Evolutionary conservation across 2,888 invertebrate species (phyloP).

Genomic region (Brachyptera risi): DNA sequence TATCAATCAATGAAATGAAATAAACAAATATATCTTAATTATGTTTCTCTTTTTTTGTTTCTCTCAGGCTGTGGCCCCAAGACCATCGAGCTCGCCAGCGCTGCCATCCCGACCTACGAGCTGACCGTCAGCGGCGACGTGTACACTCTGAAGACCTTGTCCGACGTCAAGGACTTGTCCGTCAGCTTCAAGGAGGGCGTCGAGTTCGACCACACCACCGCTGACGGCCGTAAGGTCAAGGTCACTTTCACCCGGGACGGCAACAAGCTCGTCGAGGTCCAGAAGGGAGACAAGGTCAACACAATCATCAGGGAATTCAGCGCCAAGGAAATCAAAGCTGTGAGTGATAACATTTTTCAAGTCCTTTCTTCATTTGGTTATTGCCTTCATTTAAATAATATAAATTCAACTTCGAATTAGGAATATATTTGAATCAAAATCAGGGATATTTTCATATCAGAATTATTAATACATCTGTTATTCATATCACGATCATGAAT

Average conservation of each 20-base stretch:
- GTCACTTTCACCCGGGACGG: constrained; percentile 73
- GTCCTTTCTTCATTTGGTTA: too few relatives aligned
- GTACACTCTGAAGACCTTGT: constrained; percentile 73
- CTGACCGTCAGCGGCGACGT: constrained; percentile 66
- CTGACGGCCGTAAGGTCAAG: constrained; percentile 81
- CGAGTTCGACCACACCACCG: constrained; percentile 86
- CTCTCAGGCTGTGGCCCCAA: background rate
- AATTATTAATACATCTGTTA: too few relatives aligned
- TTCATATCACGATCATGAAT: too few relatives aligned
- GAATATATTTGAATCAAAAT: too few relatives aligned
- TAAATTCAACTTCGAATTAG: too few relatives aligned
- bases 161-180: constrained; percentile 84
- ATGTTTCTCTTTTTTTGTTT: too few relatives aligned
- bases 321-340: constrained; percentile 64
- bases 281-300: constrained; percentile 59
- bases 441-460: too few relatives aligned
- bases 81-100: background rate
- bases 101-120: constrained; percentile 45
- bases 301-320: constrained; percentile 72
- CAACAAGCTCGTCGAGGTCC: constrained; percentile 74
- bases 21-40: too few relatives aligned
- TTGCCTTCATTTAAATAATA: too few relatives aligned
- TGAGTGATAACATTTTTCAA: too few relatives aligned
- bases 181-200: constrained; percentile 80
- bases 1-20: too few relatives aligned